phyloP scores from a whole-genome alignment of 2,888 invertebrate genomes.

The Diogma glabrata region DNA sequence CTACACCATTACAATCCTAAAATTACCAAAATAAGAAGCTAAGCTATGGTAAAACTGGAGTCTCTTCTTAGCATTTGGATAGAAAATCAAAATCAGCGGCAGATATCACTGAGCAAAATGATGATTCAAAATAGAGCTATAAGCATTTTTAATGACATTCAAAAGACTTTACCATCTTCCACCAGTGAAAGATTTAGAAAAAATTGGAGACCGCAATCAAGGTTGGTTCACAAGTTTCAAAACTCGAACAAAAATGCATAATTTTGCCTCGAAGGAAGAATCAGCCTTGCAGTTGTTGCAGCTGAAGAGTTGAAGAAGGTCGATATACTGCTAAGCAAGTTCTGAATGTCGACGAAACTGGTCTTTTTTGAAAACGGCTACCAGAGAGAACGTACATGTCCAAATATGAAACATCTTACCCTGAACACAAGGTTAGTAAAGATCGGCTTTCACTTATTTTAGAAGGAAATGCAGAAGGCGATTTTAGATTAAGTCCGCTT shows the following conservation, averaged over 20 bases:
- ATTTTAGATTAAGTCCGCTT: slow-evolving; percentile 23
- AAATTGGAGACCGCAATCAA: slow-evolving; percentile 19
- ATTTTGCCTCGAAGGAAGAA: slow-evolving; percentile 20
- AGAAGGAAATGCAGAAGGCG: slow-evolving; percentile 17
- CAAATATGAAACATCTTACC: slow-evolving; percentile 17
- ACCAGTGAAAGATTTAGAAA: too few relatives aligned
- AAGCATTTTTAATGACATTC: slow-evolving; percentile 19
- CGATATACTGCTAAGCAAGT: slow-evolving; percentile 15
- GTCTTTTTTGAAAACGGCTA: too few relatives aligned
- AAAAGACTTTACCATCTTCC: too few relatives aligned
- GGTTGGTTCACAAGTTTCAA: slow-evolving; percentile 20
- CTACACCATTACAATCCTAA: slow-evolving; percentile 19
- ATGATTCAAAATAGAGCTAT: slow-evolving; percentile 21
- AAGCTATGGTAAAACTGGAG: slow-evolving; percentile 17
- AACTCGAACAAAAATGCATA: slow-evolving; percentile 16
- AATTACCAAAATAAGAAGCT: slow-evolving; percentile 18
- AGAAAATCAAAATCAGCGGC: slow-evolving; percentile 18
- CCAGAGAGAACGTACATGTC: too few relatives aligned
- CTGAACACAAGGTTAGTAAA: slow-evolving; percentile 21
- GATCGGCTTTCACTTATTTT: slow-evolving; percentile 24
- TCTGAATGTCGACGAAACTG: slow-evolving; percentile 17
- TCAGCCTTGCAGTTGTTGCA: slow-evolving; percentile 19
- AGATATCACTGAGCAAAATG: slow-evolving; percentile 20
- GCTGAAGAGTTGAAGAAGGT: slow-evolving; percentile 19
- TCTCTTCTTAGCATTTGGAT: slow-evolving; percentile 16